A percentile compares a stretch with the other conserved stretches of the same genome.
phyloP scores from a whole-genome alignment of 2,797 vertebrate genomes.

The Crocodylus rhombifer region DNA sequence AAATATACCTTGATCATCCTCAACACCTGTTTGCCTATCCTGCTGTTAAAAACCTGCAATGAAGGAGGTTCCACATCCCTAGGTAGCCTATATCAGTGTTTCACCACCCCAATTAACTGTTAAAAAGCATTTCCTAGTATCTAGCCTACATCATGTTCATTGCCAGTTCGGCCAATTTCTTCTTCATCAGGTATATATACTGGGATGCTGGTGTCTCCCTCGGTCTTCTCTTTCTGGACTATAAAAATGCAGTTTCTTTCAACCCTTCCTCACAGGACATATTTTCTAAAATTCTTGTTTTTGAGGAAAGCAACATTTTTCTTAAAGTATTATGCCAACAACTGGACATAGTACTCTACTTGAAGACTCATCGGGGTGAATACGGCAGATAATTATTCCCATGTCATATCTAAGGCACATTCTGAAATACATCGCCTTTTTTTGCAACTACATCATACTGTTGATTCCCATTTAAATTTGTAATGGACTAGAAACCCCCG shows the following conservation, averaged over 20 bases:
- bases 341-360: not conserved
- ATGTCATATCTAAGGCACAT: not conserved
- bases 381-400: not conserved
- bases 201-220: no score
- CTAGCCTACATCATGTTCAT: no score
- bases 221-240: no score
- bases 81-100: no score
- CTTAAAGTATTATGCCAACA: not conserved
- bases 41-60: no score
- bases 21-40: not conserved
- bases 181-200: no score
- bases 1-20: not conserved
- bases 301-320: not conserved
- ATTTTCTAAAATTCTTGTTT: not conserved
- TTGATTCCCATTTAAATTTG: not conserved
- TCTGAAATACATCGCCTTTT: not conserved
- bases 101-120: no score
- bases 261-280: not conserved
- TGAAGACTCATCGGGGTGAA: not conserved
- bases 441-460: fast-evolving
- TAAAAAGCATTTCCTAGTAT: no score
- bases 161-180: no score
- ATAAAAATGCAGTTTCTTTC: no score
- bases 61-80: no score
- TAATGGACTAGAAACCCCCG: not conserved